Conservation (phyloP, 2,888 invertebrate genomes). For the Amphimallon solstitiale region DNA sequence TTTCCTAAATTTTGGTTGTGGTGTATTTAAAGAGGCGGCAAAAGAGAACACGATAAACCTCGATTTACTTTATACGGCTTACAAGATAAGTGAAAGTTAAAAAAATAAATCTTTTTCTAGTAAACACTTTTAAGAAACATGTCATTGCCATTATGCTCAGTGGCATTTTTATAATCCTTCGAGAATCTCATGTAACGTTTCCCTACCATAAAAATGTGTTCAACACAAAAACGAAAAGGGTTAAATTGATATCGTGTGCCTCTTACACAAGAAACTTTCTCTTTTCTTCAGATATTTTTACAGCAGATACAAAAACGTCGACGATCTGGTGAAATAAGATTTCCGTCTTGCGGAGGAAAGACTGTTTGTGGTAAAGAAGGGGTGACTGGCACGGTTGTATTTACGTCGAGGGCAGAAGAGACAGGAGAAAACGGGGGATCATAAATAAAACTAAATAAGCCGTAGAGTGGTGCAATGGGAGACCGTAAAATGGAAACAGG, state of each 20-base stretch:
- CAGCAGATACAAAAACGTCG: constrained; percentile 20
- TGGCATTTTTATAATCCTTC: constrained; percentile 20
- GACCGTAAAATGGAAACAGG: constrained; percentile 58
- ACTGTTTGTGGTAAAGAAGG: constrained; percentile 14
- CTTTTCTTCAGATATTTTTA: constrained; percentile 25
- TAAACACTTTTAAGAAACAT: too few species aligned
- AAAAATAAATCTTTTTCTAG: too few species aligned
- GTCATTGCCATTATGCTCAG: not conserved
- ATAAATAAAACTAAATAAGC: constrained; percentile 35
- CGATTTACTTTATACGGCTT: too few species aligned
- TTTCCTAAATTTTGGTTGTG: too few species aligned
- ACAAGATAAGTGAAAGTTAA: too few species aligned
- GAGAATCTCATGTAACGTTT: constrained; percentile 16
- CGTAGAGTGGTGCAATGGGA: constrained; percentile 41
- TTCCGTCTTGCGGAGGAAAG: constrained; percentile 17
- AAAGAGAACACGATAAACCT: too few species aligned
- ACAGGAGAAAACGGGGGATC: constrained; percentile 20
- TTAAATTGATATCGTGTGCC: constrained; percentile 24
- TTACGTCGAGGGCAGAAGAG: constrained; percentile 13
- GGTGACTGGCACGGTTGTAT: constrained; percentile 8
- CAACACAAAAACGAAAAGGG: constrained; percentile 14
- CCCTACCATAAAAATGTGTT: constrained; percentile 15
- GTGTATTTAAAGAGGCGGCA: too few species aligned
- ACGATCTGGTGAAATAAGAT: constrained; percentile 30
- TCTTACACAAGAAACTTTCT: constrained; percentile 30